Evolutionary conservation across 2,113 vertebrate species (phyloP), one percentile per base, ranked within the genome.

Genomic region (Eulemur macaco): DNA sequence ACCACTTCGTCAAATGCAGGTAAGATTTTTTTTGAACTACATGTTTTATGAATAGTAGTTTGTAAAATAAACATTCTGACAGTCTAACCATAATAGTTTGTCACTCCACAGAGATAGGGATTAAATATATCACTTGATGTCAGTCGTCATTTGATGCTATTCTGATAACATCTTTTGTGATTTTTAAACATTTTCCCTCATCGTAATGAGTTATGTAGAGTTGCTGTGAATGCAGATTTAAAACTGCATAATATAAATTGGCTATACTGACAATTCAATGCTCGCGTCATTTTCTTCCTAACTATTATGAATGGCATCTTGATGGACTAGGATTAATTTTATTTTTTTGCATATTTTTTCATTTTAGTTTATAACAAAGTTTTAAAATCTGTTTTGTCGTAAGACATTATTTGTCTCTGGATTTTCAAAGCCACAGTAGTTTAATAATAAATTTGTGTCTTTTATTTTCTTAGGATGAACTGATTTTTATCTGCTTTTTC

Each of bases 1-100:
- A 47, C 99, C 99, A 0, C 99, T 99, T 91, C 99, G 99, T 76
- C 99, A 99, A 95, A 99, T 99, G 99, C 99, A 99, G 99, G 99
- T 99, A 98, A 97, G 20, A 17, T 25, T n/a, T 74, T 77, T 77
- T 60, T 85, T 56, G 6, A 89, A 50, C 29, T 64, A 1, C 3
- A 0, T 63, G 7, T n/a, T 86, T 92, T 68, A 47, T 34, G 54
- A 78, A 42, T 21, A 45, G 29, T 69, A 17, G 13, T 63, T 80
- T 74, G 20, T 86, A 54, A 76, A 94, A 73, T 76, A 56, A 45
- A 52, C 3, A 20, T 68, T 80, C 39, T 69, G 54, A 63, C 1
- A 21, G 25, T 92, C 47, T 60, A 52, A 31, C 81, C 21, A 45
- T 82, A 60, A 10, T 17, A 60, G 5, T 60, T 64, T 80, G 23